Evolutionary conservation across 2,113 vertebrate species (phyloP).

Genomic region (Stegostoma tigrinum): DNA sequence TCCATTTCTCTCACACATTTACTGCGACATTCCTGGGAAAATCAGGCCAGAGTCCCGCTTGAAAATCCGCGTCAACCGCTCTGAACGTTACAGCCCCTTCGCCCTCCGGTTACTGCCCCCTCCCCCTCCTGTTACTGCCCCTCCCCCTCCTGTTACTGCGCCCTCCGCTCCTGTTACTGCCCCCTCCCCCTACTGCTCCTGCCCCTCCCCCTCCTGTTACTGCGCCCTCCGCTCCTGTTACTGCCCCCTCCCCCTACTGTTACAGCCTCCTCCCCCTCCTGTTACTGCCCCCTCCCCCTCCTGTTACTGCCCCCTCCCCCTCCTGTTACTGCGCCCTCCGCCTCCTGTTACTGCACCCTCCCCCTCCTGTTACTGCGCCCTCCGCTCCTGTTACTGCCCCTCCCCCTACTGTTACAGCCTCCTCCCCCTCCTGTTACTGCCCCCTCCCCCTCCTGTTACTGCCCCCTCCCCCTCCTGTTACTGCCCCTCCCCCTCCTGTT

Average conservation of each 20-base stretch:
- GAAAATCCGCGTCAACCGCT: background rate
- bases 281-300: background rate
- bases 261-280: no score
- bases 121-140: no score
- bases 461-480: no score
- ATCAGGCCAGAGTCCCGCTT: background rate
- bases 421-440: no score
- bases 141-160: background rate
- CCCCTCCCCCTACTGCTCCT: no score
- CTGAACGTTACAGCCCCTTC: no score
- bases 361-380: background rate
- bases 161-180: no score
- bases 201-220: background rate
- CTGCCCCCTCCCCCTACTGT: background rate
- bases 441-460: background rate
- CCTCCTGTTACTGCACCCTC: no score
- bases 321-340: background rate
- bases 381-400: no score
- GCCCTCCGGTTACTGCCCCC: background rate
- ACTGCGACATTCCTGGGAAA: background rate
- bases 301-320: no score
- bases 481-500: no score
- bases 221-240: background rate
- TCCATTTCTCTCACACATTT: no score
- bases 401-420: background rate